These are phyloP conservation scores for Alentia gelatinosa DNA, from an alignment of 2,888 invertebrate genomes.

Conservation along the genomic window DNA sequence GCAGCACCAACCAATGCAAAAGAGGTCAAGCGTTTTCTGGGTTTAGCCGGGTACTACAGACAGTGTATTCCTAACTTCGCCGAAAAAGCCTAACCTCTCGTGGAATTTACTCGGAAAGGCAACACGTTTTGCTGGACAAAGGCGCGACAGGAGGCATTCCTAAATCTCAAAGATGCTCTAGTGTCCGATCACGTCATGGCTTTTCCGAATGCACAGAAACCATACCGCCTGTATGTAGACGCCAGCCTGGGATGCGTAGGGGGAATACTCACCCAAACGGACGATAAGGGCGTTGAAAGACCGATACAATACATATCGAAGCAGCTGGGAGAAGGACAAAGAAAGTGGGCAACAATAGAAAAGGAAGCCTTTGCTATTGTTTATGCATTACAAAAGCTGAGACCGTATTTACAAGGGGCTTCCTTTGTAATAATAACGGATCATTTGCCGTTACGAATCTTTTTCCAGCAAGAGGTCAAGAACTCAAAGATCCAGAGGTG, in stretches of 20 bases:
- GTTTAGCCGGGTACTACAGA: background rate
- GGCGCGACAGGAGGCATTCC: background rate
- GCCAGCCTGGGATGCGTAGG: background rate
- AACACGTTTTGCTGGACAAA: background rate
- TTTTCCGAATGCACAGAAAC: background rate
- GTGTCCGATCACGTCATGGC: background rate
- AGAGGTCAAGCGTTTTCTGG: background rate
- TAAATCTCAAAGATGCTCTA: background rate
- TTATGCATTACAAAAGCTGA: background rate
- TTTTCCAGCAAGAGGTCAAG: background rate
- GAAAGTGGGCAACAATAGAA: background rate
- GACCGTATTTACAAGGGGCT: conserved; percentile 22
- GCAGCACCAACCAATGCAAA: background rate
- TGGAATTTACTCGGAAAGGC: background rate
- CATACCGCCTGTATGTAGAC: background rate
- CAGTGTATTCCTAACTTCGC: background rate
- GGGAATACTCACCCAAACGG: background rate
- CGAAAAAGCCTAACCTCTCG: background rate
- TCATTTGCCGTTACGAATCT: background rate
- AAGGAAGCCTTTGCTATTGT: conserved; percentile 19
- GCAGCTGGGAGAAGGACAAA: background rate
- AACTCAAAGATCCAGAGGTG: conserved; percentile 24
- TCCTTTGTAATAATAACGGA: background rate
- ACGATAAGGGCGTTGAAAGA: background rate
- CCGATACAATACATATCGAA: background rate